Evolutionary conservation across 2,797 vertebrate genomes (phyloP).

Genomic region (Anabas testudineus): DNA sequence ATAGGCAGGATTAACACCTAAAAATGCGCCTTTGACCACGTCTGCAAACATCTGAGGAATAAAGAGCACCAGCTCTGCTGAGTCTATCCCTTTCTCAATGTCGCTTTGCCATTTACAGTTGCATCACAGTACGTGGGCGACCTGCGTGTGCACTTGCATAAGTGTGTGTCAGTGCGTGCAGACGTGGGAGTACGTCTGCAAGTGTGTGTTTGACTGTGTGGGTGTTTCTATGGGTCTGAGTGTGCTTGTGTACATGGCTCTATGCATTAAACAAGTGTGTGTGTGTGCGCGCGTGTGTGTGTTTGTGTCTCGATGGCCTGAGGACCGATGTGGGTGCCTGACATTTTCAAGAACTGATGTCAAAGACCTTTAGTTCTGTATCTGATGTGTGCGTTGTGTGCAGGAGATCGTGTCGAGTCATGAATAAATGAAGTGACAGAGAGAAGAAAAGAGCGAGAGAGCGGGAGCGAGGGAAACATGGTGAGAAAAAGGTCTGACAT

Average conservation of each 20-base stretch:
- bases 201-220: slow-evolving; percentile 30
- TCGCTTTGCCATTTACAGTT: slow-evolving; percentile 66
- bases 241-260: slow-evolving; percentile 17
- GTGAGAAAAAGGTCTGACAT: slow-evolving; percentile 34
- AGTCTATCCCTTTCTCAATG: slow-evolving; percentile 47
- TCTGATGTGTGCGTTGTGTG: slow-evolving; percentile 36
- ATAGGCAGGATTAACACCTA: background rate
- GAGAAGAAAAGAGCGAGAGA: slow-evolving; percentile 5
- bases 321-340: slow-evolving; percentile 70
- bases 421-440: slow-evolving; percentile 62
- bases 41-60: slow-evolving; percentile 14
- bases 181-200: slow-evolving; percentile 37
- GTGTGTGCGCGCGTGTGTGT: slow-evolving; percentile 18
- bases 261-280: slow-evolving; percentile 15
- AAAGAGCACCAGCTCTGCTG: slow-evolving; percentile 24
- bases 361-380: slow-evolving; percentile 60
- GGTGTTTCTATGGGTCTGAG: slow-evolving; percentile 43
- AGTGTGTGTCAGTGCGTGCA: slow-evolving; percentile 35
- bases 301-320: slow-evolving; percentile 33
- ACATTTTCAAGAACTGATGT: slow-evolving; percentile 63
- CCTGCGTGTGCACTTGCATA: slow-evolving; percentile 25
- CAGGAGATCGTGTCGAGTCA: slow-evolving; percentile 50
- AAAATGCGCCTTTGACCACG: slow-evolving; percentile 6
- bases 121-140: slow-evolving; percentile 54
- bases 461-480: slow-evolving; percentile 13